Conservation (phyloP, 2,888 invertebrate species). For the Drosophila seclusa region DNA sequence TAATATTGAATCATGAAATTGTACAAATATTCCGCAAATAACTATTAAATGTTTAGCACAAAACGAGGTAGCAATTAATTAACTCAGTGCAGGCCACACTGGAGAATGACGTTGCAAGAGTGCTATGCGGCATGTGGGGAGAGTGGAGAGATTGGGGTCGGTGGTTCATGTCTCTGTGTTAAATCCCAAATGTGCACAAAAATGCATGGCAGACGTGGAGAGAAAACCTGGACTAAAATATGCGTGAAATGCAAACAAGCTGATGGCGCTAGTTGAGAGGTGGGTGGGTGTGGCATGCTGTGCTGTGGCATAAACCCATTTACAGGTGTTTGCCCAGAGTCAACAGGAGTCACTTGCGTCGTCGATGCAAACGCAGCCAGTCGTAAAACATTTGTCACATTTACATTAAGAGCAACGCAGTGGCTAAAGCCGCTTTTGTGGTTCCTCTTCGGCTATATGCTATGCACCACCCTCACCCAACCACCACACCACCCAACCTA, state of each 20-base stretch:
- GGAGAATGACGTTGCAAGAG: not conserved
- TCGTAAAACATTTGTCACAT: conserved; percentile 81
- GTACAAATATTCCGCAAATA: not conserved
- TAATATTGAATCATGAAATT: conserved; percentile 7
- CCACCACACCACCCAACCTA: not conserved
- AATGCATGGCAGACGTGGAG: conserved; percentile 44
- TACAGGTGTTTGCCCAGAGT: conserved; percentile 79
- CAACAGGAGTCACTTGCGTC: conserved; percentile 62
- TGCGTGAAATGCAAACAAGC: conserved; percentile 66
- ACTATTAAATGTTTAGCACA: not conserved
- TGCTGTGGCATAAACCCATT: conserved; percentile 64
- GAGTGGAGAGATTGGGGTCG: not conserved
- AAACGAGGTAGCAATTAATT: conserved; percentile 26
- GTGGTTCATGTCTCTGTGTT: conserved; percentile 19
- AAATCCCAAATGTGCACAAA: conserved; percentile 59
- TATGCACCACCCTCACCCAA: not conserved
- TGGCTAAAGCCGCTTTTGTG: conserved; percentile 22
- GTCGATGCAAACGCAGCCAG: conserved; percentile 70
- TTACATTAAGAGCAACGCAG: conserved; percentile 71
- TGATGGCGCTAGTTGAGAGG: conserved; percentile 20
- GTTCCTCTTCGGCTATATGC: conserved; percentile 8
- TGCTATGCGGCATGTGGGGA: not conserved
- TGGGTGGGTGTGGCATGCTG: conserved; percentile 6
- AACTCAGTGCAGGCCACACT: conserved; percentile 11
- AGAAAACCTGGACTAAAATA: conserved; percentile 56